Evolutionary conservation across 2,113 vertebrate species (phyloP).

Genomic region (Peromyscus maniculatus): DNA sequence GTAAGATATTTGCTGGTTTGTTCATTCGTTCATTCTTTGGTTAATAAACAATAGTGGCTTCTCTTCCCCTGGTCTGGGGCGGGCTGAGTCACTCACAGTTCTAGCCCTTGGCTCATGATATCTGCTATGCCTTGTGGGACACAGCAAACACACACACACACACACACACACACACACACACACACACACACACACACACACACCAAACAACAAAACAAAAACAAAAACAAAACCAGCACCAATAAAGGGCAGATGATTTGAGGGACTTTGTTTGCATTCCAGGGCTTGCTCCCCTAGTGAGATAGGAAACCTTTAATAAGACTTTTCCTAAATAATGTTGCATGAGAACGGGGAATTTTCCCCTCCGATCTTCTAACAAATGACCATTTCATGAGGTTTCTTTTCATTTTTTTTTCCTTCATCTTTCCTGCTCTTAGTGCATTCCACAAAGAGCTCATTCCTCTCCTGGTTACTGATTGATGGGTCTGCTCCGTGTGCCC

Average conservation of each 20-base stretch:
- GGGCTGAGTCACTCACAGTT: constrained; percentile 81
- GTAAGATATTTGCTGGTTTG: constrained; percentile 38
- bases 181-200: too few relatives aligned
- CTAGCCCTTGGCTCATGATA: constrained; percentile 56
- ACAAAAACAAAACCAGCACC: constrained; percentile 68
- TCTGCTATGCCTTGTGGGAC: constrained; percentile 74
- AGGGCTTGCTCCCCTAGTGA: constrained; percentile 77
- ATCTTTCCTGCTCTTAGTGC: constrained; percentile 75
- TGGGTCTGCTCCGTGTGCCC: constrained; percentile 83
- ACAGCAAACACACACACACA: constrained; percentile 69
- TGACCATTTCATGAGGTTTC: constrained; percentile 80
- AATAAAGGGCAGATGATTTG: constrained; percentile 74
- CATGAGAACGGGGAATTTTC: constrained; percentile 71
- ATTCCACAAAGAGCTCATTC: constrained; percentile 86
- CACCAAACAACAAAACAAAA: constrained; percentile 7
- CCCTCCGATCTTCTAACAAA: constrained; percentile 81
- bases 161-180: too few relatives aligned
- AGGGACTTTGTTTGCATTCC: constrained; percentile 80
- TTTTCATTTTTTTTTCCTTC: constrained; percentile 41
- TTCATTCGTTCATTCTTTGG: constrained; percentile 64
- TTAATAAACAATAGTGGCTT: constrained; percentile 40
- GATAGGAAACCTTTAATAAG: constrained; percentile 87
- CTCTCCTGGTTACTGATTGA: constrained; percentile 89
- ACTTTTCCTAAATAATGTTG: constrained; percentile 83
- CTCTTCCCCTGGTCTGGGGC: constrained; percentile 25